Evolutionary conservation across 2,113 vertebrate genomes (phyloP).

Genomic region (Chroicocephalus ridibundus): DNA sequence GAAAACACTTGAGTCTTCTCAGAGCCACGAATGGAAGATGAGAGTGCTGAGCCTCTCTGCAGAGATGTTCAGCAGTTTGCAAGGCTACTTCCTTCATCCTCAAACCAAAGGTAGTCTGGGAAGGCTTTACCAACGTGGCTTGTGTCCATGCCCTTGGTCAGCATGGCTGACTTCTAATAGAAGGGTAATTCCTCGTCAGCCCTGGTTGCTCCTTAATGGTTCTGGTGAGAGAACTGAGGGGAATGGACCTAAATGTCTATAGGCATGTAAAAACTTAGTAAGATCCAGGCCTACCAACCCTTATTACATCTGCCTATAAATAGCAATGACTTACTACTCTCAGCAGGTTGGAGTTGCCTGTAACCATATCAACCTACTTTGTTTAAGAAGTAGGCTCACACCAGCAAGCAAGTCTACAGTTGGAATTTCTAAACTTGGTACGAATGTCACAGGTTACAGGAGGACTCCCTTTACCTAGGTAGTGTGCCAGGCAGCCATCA

Average conservation of each 20-base stretch:
- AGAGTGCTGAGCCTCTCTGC: neutral
- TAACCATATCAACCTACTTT: neutral
- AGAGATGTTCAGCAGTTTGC: neutral
- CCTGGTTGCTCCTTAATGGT: neutral
- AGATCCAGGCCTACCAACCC: neutral
- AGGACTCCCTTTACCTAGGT: neutral
- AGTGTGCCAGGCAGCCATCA: neutral
- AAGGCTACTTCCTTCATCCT: neutral
- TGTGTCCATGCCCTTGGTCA: neutral
- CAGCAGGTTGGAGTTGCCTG: neutral
- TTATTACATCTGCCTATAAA: neutral
- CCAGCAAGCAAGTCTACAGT: neutral
- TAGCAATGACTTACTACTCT: neutral
- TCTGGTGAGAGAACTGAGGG: neutral
- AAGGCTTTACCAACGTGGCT: neutral
- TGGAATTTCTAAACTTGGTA: neutral
- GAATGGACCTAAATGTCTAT: neutral
- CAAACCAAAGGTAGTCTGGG: neutral
- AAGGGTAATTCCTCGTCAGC: neutral
- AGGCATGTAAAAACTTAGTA: neutral
- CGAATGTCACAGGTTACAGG: neutral
- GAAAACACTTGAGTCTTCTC: neutral
- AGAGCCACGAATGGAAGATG: neutral
- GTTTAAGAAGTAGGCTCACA: neutral
- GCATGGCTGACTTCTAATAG: neutral